Evolutionary conservation across 2,888 invertebrate genomes (phyloP), one percentile per base, ranked within the genome.

Genomic region (Pyrochroa serraticornis): DNA sequence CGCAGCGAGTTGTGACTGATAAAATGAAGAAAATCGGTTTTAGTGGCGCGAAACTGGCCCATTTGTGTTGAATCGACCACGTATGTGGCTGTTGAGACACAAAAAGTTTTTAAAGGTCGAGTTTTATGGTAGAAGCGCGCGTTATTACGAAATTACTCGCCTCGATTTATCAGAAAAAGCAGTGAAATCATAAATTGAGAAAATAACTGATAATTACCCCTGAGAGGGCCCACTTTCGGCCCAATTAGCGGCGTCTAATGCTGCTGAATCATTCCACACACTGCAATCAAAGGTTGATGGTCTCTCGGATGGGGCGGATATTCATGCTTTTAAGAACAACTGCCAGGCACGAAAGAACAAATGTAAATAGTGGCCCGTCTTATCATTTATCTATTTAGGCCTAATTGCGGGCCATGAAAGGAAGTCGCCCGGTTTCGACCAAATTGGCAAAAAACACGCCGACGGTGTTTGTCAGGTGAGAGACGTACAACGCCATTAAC

Each of bases 121-220:
- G 22, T 22, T 22, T 22, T 22, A 22, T 22, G 22, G 22, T 22
- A 22, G 22, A 55, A 55, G 47, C 48, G 54, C 54, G 36, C 38
- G 13, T 37, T 43, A 48, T 55, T 55, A 55, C 54, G 47, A 13
- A 47, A 55, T 55, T 55, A 55, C 46, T 34, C 46, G 41, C 41
- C 22, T 22, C 46, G 53, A 53, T 53, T 53, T 53, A 46, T 46
- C 41, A 58, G 52, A 52, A 62, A 64, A 70, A 68, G 70, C 67
- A 64, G 68, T 69, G 67, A 71, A 73, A 71, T 71, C 64, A 64
- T 67, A 71, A 73, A 70, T 70, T 69, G 67, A 67, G 68, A 71
- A 71, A 72, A 73, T 71, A 65, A 71, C 69, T 63, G 65, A 70
- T 71, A 72, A 73, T 73, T 72, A 71, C 65, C 67, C 62, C 59